phyloP scores from a whole-genome alignment of 2,797 vertebrate species.

The Pangasius djambal region DNA sequence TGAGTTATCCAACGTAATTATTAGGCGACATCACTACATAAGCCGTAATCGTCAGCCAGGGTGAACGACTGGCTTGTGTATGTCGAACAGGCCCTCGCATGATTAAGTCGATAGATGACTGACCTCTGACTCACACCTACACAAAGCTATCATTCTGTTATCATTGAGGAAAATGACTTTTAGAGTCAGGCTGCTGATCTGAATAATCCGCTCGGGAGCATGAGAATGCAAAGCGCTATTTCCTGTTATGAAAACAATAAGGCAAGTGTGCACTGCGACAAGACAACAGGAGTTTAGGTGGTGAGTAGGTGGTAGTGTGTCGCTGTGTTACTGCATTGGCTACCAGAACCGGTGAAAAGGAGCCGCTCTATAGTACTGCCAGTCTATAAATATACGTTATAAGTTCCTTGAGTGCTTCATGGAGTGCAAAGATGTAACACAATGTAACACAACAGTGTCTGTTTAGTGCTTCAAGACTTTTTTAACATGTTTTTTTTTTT shows the following conservation, averaged over 20 bases:
- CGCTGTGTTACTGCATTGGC: neutral
- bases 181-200: neutral
- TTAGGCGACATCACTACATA: neutral
- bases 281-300: neutral
- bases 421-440: neutral
- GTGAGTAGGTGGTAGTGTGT: conserved; percentile 6
- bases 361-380: neutral
- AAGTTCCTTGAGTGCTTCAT: neutral
- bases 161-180: neutral
- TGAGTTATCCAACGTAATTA: neutral
- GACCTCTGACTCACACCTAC: neutral
- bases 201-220: neutral
- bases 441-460: neutral
- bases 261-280: neutral
- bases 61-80: no score
- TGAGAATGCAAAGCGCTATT: neutral
- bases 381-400: neutral
- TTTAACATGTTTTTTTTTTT: no score
- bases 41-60: no score
- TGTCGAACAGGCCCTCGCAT: neutral
- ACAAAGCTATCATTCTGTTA: neutral
- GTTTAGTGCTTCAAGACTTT: neutral
- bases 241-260: conserved; percentile 14
- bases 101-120: neutral
- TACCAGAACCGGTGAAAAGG: neutral